Evolutionary conservation across 2,888 invertebrate genomes (phyloP).

Genomic region (Camponotus fellah): DNA sequence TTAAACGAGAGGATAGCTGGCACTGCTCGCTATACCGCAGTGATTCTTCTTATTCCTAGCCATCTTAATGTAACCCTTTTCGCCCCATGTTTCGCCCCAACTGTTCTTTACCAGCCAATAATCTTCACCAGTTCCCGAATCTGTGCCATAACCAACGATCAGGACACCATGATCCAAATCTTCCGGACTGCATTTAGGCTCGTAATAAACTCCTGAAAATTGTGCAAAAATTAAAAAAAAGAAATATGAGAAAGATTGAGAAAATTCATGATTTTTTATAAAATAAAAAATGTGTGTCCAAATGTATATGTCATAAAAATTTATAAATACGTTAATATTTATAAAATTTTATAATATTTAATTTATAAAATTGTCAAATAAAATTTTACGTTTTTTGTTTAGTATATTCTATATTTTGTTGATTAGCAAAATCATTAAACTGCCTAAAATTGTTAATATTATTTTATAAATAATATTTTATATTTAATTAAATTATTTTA

Average conservation of each 20-base stretch:
- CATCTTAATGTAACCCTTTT: slow-evolving; percentile 95
- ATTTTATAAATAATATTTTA: background rate
- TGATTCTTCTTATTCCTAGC: slow-evolving; percentile 93
- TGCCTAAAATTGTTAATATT: background rate
- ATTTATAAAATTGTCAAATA: background rate
- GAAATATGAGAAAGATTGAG: background rate
- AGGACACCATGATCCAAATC: slow-evolving; percentile 95
- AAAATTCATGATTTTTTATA: background rate
- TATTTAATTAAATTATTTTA: too few relatives aligned
- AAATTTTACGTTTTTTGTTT: background rate
- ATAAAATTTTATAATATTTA: too few relatives aligned
- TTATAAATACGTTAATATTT: background rate
- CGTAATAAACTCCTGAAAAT: slow-evolving; percentile 90
- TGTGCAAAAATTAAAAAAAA: slow-evolving; percentile 15
- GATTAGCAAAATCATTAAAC: too few relatives aligned
- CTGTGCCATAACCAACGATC: slow-evolving; percentile 94
- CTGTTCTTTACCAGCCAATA: slow-evolving; percentile 97
- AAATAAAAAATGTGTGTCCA: background rate
- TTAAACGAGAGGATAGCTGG: slow-evolving; percentile 94
- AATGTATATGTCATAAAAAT: too few relatives aligned
- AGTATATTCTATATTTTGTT: background rate
- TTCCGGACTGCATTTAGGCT: slow-evolving; percentile 91
- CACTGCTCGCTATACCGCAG: slow-evolving; percentile 94
- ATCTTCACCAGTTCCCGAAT: slow-evolving; percentile 88
- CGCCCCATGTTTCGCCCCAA: slow-evolving; percentile 94